A percentile compares a stretch with the other conserved stretches of the same genome.
Evolutionary conservation across 1,140 invertebrate genomes (phyloP).

Genomic region (Drosophila kepulauana): DNA sequence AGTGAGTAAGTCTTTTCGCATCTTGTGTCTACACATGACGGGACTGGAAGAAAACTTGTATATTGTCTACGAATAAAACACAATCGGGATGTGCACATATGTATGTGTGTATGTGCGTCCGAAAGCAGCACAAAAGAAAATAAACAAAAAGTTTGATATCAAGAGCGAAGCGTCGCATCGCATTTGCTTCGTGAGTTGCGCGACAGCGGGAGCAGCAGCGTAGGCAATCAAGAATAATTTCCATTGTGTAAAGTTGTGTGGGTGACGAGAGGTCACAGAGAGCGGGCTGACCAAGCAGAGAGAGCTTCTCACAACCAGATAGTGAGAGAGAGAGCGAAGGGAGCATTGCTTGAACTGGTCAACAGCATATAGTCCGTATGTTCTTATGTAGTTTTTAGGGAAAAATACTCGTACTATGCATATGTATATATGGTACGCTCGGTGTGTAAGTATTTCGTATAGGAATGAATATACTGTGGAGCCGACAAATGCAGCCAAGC

Average conservation of each 20-base stretch:
- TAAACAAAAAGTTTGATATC: constrained; percentile 74
- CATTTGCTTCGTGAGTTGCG: constrained; percentile 25
- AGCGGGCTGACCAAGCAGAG: constrained; percentile 47
- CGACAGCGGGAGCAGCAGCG: constrained; percentile 32
- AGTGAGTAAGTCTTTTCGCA: no score
- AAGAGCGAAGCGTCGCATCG: constrained; percentile 33
- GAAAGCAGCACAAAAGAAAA: constrained; percentile 68
- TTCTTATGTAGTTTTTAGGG: constrained; percentile 32
- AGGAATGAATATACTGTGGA: background rate
- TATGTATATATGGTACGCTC: background rate
- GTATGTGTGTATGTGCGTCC: constrained; percentile 20
- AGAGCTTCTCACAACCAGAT: background rate
- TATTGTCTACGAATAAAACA: no score
- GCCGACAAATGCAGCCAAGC: constrained; percentile 46
- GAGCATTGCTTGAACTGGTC: constrained; percentile 26
- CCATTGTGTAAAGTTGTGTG: constrained; percentile 48
- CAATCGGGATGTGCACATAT: background rate
- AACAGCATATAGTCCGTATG: background rate
- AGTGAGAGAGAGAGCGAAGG: background rate
- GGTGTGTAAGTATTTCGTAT: background rate
- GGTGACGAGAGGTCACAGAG: constrained; percentile 47
- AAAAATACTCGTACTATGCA: constrained; percentile 24
- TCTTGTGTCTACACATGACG: no score
- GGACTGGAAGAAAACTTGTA: no score
- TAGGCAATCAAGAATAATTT: constrained; percentile 58